Evolutionary conservation across 2,797 vertebrate genomes (phyloP).

Genomic region (Sebastes baramenuke): DNA sequence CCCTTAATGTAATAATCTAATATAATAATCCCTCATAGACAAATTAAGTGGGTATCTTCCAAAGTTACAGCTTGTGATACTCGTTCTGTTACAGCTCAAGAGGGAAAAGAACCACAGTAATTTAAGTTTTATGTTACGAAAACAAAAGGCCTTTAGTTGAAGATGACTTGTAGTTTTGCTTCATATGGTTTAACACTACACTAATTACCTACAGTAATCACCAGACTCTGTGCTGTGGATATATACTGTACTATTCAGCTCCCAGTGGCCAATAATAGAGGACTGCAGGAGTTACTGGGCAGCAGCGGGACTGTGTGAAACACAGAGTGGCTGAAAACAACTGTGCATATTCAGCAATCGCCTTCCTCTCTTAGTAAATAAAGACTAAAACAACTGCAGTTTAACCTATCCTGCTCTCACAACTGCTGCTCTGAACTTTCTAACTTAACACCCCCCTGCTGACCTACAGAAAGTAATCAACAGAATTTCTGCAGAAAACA

Average conservation of each 20-base stretch:
- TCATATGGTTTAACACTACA: not conserved
- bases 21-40: not conserved
- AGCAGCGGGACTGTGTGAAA: not conserved
- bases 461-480: constrained; percentile 22
- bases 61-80: not conserved
- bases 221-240: not conserved
- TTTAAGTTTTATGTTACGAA: not conserved
- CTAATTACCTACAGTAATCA: not conserved
- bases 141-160: not conserved
- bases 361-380: not conserved
- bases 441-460: not conserved
- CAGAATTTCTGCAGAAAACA: constrained; percentile 16
- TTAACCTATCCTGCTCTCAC: constrained; percentile 8
- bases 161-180: not conserved
- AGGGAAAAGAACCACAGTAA: not conserved
- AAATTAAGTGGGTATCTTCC: not conserved
- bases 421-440: constrained; percentile 22
- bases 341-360: constrained; percentile 14
- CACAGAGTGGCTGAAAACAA: not conserved
- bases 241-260: not conserved
- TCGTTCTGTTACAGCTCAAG: not conserved
- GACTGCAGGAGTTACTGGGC: not conserved
- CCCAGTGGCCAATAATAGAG: not conserved
- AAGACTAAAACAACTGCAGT: not conserved
- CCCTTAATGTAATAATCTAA: not conserved